Evolutionary conservation across 2,797 vertebrate species (phyloP), one percentile per base, ranked within the genome.

Genomic region (Pelochelys cantorii): DNA sequence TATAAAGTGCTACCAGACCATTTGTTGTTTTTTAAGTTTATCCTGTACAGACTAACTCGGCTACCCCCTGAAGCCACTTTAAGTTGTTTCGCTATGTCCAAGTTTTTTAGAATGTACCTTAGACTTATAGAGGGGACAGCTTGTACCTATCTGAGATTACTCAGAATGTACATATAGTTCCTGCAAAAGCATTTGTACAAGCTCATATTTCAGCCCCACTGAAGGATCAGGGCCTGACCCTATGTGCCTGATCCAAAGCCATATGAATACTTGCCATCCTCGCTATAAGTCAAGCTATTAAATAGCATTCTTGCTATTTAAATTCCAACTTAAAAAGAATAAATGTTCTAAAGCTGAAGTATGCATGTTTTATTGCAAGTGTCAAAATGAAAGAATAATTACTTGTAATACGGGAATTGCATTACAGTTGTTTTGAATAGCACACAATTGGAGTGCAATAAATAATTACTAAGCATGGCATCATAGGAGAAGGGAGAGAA

Each of bases 391-490:
- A 90, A 90, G 95, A 71, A 90, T 27, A 96, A 81, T 94, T 93
- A 88, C 94, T 95, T 95, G 89, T 54, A 84, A 83, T 88, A 95
- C 95, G 81, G 90, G 93, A 93, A 95, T 92, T 94, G 59, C 79
- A 85, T 87, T 89, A n/a, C 90, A 90, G 93, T 88, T 85, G 59
- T 89, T 94, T 84, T 92, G 90, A 94, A 83, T 85, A 93, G 78
- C 92, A 60, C 34, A n/a, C 80, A 89, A 85, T 4, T 25, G 52
- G 48, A 94, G 85, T 91, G 95, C 91, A 54, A 84, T 92, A 84
- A 77, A 31, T 54, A 79, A 48, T 89, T 87, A 93, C 96, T 84
- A 89, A 90, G 56, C 86, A 89, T 56, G 15, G 85, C 23, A 77
- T 86, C 2, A 0, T 18, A 54, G 86, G 68, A 94, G 90, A 91